These are phyloP conservation scores for Athalia rosae DNA, from an alignment of 2,888 invertebrate genomes.

Conservation along the genomic window DNA sequence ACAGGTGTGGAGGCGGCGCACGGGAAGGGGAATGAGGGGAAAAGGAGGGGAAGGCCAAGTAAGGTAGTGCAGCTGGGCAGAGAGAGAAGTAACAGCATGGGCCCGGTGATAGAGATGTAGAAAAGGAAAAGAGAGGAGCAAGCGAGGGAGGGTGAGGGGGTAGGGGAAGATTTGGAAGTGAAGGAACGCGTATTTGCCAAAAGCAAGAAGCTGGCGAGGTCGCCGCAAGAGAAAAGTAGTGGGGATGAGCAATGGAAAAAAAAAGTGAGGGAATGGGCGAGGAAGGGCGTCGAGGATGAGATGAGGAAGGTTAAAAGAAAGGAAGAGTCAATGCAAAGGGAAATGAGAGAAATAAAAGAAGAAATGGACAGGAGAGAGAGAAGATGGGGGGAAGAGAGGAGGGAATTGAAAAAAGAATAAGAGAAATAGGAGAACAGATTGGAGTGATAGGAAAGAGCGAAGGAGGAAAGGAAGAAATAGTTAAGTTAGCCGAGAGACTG, in stretches of 20 bases:
- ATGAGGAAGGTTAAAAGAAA: neutral
- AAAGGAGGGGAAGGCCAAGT: no score
- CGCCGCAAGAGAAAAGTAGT: neutral
- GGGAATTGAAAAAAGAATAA: neutral
- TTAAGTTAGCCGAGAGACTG: neutral
- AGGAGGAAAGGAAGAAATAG: neutral
- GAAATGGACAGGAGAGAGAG: neutral
- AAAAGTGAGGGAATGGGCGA: neutral
- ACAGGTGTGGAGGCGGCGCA: no score
- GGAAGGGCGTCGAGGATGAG: neutral
- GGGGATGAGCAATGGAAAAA: neutral
- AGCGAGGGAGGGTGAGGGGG: neutral
- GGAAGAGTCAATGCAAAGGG: neutral
- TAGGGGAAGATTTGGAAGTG: neutral
- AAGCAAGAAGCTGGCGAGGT: neutral
- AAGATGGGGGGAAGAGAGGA: neutral
- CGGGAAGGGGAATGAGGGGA: no score
- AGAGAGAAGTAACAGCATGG: no score
- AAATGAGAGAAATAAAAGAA: neutral
- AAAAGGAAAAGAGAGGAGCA: slow-evolving; percentile 1
- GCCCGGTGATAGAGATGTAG: no score
- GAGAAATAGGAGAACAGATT: neutral
- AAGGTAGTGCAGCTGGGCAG: no score
- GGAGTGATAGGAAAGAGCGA: neutral
- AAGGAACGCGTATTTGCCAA: no score